A percentile compares a stretch with the other conserved stretches of the same genome.
These are phyloP conservation scores for Agapornis roseicollis DNA, from an alignment of 2,113 vertebrate genomes.

Conservation along the genomic window DNA sequence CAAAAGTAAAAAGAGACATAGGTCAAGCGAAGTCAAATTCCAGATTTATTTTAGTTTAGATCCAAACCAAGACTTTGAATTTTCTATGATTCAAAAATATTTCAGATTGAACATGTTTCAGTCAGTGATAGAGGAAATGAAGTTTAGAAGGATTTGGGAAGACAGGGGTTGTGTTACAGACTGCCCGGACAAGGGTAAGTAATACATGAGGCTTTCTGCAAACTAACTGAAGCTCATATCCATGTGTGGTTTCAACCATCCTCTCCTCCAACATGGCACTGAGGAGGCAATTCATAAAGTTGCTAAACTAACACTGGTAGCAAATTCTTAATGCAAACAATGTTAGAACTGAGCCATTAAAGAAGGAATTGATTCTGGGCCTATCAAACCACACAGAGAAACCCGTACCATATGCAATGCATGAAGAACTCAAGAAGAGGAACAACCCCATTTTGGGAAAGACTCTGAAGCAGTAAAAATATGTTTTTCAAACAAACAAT, in stretches of 20 bases:
- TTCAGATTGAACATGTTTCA: background rate
- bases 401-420: background rate
- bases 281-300: background rate
- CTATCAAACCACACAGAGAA: background rate
- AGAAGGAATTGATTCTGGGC: background rate
- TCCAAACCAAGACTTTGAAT: background rate
- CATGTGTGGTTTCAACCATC: background rate
- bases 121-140: background rate
- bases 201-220: background rate
- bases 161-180: background rate
- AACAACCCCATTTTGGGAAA: background rate
- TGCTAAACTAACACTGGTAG: background rate
- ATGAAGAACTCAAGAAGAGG: background rate
- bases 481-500: background rate
- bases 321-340: background rate
- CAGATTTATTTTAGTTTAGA: background rate
- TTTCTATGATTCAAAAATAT: background rate
- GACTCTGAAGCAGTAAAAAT: background rate
- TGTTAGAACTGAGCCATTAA: background rate
- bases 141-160: background rate
- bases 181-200: background rate
- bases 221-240: background rate
- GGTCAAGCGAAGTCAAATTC: background rate
- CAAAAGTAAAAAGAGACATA: background rate
- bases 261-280: background rate